Percentiles rank a stretch among this genome's conserved stretches.
phyloP scores from a whole-genome alignment of 1,140 invertebrate genomes.

The Sitodiplosis mosellana region DNA sequence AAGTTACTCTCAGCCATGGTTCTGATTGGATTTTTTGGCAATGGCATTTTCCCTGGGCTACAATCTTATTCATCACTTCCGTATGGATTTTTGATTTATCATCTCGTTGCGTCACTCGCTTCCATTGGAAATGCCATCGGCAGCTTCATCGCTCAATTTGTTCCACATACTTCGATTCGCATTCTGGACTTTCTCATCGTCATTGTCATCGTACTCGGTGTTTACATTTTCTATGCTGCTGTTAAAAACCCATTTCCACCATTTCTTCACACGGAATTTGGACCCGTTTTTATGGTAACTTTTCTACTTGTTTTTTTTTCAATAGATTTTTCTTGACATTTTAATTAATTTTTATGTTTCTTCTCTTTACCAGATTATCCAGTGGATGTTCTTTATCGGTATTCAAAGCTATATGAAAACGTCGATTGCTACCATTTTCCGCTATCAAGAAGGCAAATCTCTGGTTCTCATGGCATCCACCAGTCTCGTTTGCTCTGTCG shows the following conservation, averaged over 20 bases:
- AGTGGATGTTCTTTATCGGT: slow-evolving; percentile 48
- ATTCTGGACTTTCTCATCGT: slow-evolving; percentile 34
- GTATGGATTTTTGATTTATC: slow-evolving; percentile 67
- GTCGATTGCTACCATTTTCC: slow-evolving; percentile 54
- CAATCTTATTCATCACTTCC: slow-evolving; percentile 78
- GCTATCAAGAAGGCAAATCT: slow-evolving; percentile 30
- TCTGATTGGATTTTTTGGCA: slow-evolving; percentile 41
- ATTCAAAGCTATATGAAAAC: slow-evolving; percentile 66
- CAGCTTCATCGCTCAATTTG: slow-evolving; percentile 60
- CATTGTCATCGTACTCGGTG: slow-evolving; percentile 33
- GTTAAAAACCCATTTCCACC: slow-evolving; percentile 55
- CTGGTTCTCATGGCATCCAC: slow-evolving; percentile 37
- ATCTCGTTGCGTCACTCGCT: slow-evolving; percentile 61
- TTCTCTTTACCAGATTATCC: slow-evolving; percentile 34
- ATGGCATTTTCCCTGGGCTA: slow-evolving; percentile 65
- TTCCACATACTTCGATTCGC: slow-evolving; percentile 38
- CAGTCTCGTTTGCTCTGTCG: slow-evolving; percentile 60
- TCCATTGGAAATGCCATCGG: slow-evolving; percentile 71
- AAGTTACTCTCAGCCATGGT: slow-evolving; percentile 34
- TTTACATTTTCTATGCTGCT: slow-evolving; percentile 51
- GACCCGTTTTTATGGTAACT: slow-evolving; percentile 52
- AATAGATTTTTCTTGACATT: slow-evolving; percentile 1
- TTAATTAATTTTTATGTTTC: slow-evolving; percentile 5
- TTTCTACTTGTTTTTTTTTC: too few species aligned
- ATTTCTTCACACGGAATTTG: slow-evolving; percentile 34